phyloP scores from a whole-genome alignment of 2,113 vertebrate species.

The Gavialis gangeticus region DNA sequence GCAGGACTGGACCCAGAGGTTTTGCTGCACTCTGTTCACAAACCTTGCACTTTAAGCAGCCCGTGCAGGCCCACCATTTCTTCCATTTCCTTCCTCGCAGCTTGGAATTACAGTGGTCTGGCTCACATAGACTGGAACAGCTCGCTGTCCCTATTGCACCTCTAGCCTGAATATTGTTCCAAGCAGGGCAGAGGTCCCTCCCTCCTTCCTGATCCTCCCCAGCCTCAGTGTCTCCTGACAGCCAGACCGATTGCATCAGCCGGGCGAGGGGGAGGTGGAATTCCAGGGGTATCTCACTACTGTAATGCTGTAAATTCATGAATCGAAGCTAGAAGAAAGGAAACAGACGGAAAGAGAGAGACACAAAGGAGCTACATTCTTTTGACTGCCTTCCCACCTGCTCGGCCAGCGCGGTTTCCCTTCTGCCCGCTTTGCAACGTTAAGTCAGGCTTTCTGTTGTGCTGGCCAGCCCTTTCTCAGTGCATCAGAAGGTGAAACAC shows the following conservation, averaged over 20 bases:
- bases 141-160: neutral
- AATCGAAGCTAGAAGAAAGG: neutral
- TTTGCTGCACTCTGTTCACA: neutral
- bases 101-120: neutral
- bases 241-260: neutral
- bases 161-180: neutral
- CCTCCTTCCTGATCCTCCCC: neutral
- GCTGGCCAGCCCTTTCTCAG: neutral
- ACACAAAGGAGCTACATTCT: neutral
- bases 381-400: neutral
- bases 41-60: neutral
- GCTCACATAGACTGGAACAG: neutral
- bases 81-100: neutral
- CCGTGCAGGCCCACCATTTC: neutral
- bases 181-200: neutral
- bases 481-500: neutral
- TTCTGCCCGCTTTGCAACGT: neutral
- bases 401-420: neutral
- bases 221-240: neutral
- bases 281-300: neutral
- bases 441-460: neutral
- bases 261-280: neutral
- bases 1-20: neutral
- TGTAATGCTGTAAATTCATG: neutral
- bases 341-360: neutral